These are phyloP conservation scores for Allolobophora icterica DNA, from an alignment of 2,888 invertebrate species.

Conservation along the genomic window DNA sequence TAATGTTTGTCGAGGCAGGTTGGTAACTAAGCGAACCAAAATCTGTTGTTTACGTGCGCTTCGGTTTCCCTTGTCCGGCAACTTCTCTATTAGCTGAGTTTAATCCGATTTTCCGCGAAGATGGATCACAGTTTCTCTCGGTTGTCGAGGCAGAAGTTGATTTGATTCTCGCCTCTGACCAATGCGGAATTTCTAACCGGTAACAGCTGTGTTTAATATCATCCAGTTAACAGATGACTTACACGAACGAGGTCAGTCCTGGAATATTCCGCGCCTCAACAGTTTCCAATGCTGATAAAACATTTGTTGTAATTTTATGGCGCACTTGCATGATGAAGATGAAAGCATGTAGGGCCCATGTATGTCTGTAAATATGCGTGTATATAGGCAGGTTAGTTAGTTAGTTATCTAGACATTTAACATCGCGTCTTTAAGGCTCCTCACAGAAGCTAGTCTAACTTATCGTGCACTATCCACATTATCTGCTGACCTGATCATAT, in stretches of 20 bases:
- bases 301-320: background rate
- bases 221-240: background rate
- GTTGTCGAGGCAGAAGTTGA: constrained; percentile 7
- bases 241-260: background rate
- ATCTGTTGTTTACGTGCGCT: background rate
- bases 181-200: background rate
- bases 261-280: background rate
- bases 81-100: background rate
- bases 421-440: too few species aligned
- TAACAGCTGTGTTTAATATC: background rate
- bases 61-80: background rate
- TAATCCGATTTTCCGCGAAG: constrained; percentile 4
- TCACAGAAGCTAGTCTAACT: too few species aligned
- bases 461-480: too few species aligned
- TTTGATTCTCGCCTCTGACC: background rate
- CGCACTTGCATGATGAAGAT: background rate
- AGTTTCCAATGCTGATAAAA: background rate
- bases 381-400: too few species aligned
- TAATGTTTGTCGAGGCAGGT: background rate
- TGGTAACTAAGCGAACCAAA: background rate
- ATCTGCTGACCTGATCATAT: too few species aligned
- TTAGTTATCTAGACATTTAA: too few species aligned
- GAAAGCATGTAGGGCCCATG: too few species aligned
- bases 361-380: too few species aligned
- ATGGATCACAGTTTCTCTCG: background rate